Evolutionary conservation across 2,797 vertebrate species (phyloP), one percentile per base, ranked within the genome.

Genomic region (Hypotaenidia philippensis): DNA sequence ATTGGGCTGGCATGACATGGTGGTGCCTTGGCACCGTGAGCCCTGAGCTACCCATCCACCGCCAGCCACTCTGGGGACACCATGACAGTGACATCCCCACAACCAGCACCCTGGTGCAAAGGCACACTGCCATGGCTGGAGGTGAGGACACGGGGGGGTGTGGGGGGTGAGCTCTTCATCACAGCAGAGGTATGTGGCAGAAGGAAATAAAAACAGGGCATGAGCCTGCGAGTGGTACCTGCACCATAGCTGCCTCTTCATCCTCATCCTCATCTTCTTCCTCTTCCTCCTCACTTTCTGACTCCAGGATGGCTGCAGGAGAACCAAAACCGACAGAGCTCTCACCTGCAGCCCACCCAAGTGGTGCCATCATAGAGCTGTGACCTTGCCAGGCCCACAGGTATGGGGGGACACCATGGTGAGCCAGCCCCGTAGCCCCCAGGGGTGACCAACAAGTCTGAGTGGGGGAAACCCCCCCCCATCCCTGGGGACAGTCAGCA

Each of bases 1-100:
- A 8, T 44, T 45, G 45, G 45, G 20, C 22, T 45, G 45, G 45
- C 21, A 45, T 10, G 13, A 22, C 45, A 22, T 22, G 20, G 45
- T 22, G 21, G 45, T 22, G 45, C 10, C 8, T 25, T 49, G 23
- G 45, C 47, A 49, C 13, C 21, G 11, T 23, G 6, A 44, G 15
- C 53, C 59, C 57, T 0, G 5, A 36, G 55, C 29, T 13, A 0
- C n/a, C 56, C 4, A 0, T 19, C 1, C 1, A 0, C 53, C 17
- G 12, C 49, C 31, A 15, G 55, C 29, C 7, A 0, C 0, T 0
- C 23, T 2, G 9, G 34, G 45, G n/a, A 11, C 1, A 0, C n/a
- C 3, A 57, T 10, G 49, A 11, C 50, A 0, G 2, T 7, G 44
- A 2, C 27, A 10, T 14, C 55, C 29, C 3, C 0, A 31, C 3